Evolutionary conservation across 2,888 invertebrate species (phyloP).

Genomic region (Adineta ricciae): DNA sequence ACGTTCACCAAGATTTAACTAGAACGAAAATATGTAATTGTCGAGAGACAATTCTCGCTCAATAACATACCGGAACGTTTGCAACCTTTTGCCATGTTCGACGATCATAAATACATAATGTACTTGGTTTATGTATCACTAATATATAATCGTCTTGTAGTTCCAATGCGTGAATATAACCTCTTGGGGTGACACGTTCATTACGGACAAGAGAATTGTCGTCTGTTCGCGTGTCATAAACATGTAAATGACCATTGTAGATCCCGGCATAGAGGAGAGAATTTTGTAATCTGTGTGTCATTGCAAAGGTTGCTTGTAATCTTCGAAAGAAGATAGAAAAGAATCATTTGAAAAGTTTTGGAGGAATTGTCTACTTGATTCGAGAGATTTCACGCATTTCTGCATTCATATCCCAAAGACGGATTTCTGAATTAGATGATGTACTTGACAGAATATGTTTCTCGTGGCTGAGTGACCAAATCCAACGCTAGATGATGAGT

Average conservation of each 20-base stretch:
- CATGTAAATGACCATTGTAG: neutral
- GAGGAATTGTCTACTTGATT: neutral
- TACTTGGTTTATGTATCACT: neutral
- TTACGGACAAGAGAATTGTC: neutral
- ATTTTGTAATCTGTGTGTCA: neutral
- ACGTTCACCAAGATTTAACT: slow-evolving; percentile 6
- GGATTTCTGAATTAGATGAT: slow-evolving; percentile 16
- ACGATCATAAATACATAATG: slow-evolving; percentile 11
- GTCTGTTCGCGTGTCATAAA: neutral
- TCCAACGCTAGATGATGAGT: neutral
- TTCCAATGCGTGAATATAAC: slow-evolving; percentile 13
- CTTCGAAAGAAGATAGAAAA: neutral
- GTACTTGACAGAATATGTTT: neutral
- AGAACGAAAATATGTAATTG: neutral
- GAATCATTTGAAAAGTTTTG: too few species aligned
- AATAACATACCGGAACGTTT: neutral
- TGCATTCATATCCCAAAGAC: slow-evolving; percentile 14
- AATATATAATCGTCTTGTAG: neutral
- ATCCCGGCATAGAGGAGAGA: neutral
- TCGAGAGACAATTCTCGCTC: neutral
- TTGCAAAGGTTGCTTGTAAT: neutral
- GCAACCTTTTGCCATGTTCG: slow-evolving; percentile 6
- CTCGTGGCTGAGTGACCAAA: slow-evolving; percentile 14
- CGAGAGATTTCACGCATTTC: slow-evolving; percentile 4
- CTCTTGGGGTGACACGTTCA: neutral